Evolutionary conservation across 2,888 invertebrate species (phyloP).

Genomic region (Ochlodes sylvanus): DNA sequence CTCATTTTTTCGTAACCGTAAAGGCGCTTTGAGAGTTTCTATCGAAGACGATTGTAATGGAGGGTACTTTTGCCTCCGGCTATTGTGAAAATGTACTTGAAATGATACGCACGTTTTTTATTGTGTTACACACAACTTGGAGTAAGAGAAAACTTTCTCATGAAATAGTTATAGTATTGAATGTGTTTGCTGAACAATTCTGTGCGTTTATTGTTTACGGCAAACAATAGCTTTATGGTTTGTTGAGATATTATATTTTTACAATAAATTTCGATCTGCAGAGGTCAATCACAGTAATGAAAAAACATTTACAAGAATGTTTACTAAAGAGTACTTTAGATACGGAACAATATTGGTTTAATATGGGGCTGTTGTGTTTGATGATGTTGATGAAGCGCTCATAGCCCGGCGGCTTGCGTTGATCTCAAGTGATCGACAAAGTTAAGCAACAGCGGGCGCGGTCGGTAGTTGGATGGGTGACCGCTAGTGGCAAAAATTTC

Average conservation of each 20-base stretch:
- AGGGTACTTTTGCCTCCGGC: slow-evolving; percentile 17
- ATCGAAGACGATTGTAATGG: slow-evolving; percentile 21
- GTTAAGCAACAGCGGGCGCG: too few species aligned
- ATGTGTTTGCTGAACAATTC: slow-evolving; percentile 2
- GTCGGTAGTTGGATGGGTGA: too few species aligned
- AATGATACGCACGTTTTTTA: slow-evolving; percentile 16
- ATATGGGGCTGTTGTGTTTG: not conserved
- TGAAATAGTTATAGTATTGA: not conserved
- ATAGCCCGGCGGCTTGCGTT: too few species aligned
- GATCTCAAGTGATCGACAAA: too few species aligned
- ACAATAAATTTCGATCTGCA: not conserved
- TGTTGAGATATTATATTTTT: not conserved
- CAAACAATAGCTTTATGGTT: not conserved
- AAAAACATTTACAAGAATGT: not conserved
- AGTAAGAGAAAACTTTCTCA: slow-evolving; percentile 4
- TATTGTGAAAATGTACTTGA: slow-evolving; percentile 13
- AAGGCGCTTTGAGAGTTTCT: slow-evolving; percentile 25
- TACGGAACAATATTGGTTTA: not conserved
- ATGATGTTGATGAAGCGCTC: too few species aligned
- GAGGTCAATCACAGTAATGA: not conserved
- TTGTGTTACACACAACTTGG: slow-evolving; percentile 5
- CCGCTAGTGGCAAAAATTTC: too few species aligned
- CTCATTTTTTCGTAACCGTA: slow-evolving; percentile 25
- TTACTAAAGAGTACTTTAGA: too few species aligned
- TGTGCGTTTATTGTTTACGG: not conserved